phyloP scores from a whole-genome alignment of 2,797 vertebrate species.

The Chlorospingus semifuscus region DNA sequence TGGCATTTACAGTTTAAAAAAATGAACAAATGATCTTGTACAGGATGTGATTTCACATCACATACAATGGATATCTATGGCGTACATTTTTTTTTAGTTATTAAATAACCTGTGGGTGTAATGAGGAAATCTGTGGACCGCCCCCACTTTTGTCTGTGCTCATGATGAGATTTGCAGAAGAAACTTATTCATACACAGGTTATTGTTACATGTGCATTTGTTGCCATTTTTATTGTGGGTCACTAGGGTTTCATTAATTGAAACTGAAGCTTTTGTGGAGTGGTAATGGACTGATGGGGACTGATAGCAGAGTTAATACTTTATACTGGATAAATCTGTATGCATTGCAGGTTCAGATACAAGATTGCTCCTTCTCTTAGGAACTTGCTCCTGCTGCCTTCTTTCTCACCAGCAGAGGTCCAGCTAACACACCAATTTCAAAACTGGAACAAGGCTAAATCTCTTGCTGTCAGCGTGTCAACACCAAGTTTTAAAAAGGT shows the following conservation, averaged over 20 bases:
- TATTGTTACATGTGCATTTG: neutral
- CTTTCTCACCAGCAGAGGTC: conserved; percentile 6
- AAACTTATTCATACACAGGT: neutral
- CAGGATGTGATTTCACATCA: neutral
- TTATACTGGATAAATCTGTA: neutral
- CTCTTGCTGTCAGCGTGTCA: accelerated
- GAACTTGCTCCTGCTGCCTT: neutral
- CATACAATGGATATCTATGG: neutral
- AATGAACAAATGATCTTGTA: neutral
- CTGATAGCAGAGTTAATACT: neutral
- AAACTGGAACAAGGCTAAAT: neutral
- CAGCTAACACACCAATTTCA: neutral
- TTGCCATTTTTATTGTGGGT: neutral
- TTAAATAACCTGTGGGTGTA: neutral
- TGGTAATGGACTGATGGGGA: neutral
- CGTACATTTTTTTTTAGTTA: neutral
- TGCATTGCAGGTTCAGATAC: neutral
- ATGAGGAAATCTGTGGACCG: neutral
- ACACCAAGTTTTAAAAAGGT: neutral
- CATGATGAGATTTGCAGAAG: neutral
- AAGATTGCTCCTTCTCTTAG: neutral
- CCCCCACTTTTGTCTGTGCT: neutral
- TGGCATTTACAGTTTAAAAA: neutral
- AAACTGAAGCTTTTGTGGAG: neutral
- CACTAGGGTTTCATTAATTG: neutral